Evolutionary conservation across 2,113 vertebrate genomes (phyloP).

Genomic region (Petromus typicus): DNA sequence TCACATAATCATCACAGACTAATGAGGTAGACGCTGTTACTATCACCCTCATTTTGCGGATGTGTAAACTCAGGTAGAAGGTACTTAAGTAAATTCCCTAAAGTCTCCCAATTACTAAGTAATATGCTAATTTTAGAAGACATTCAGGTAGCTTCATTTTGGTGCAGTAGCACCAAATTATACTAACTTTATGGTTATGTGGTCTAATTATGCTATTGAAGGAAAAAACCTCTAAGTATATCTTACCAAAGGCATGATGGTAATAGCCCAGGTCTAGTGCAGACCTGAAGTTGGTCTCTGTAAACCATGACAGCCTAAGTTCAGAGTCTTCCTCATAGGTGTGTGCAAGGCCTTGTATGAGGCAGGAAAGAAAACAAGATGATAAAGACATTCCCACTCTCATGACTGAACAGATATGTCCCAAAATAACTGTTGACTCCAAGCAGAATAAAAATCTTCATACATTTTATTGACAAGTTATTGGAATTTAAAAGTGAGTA

Average conservation of each 20-base stretch:
- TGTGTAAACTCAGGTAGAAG: neutral
- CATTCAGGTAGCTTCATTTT: neutral
- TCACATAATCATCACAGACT: neutral
- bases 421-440: neutral
- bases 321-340: neutral
- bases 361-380: neutral
- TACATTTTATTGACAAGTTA: neutral
- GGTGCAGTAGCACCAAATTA: neutral
- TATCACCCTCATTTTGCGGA: neutral
- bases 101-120: neutral
- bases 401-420: neutral
- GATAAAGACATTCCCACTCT: neutral
- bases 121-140: neutral
- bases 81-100: neutral
- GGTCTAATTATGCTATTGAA: neutral
- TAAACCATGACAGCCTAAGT: neutral
- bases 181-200: neutral
- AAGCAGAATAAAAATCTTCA: neutral
- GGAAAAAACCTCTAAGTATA: neutral
- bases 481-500: neutral
- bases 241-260: neutral
- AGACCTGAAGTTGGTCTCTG: neutral
- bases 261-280: neutral
- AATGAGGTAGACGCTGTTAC: neutral
- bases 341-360: neutral